Percentiles rank a stretch among this genome's conserved stretches.
These are phyloP conservation scores for Haliclystus octoradiatus DNA, from an alignment of 30 jellyfish, hydroid and myxozoan genomes.

Conservation along the genomic window DNA sequence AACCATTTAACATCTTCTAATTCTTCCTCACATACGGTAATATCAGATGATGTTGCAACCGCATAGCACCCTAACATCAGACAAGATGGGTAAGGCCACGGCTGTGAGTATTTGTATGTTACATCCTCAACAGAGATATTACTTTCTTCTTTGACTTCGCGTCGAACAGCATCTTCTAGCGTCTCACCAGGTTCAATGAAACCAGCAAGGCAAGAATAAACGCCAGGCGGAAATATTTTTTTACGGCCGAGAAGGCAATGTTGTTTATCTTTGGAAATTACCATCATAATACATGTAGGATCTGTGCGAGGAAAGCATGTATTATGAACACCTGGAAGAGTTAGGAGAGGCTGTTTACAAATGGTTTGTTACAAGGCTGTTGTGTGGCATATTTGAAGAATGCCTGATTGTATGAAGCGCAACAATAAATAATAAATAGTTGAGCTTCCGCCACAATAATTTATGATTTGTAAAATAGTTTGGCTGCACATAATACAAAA, in stretches of 20 bases:
- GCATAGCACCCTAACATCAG: slow-evolving; percentile 74
- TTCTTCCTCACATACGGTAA: slow-evolving; percentile 40
- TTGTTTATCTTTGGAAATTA: slow-evolving; percentile 25
- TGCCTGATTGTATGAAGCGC: too few relatives aligned
- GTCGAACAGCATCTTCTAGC: slow-evolving; percentile 66
- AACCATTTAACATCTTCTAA: slow-evolving; percentile 79
- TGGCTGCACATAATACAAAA: too few relatives aligned
- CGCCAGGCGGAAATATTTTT: slow-evolving; percentile 37
- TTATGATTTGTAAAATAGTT: too few relatives aligned
- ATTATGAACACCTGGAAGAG: slow-evolving; percentile 47
- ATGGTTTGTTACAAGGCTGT: too few relatives aligned
- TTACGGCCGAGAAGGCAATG: slow-evolving; percentile 59
- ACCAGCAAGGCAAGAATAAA: slow-evolving; percentile 89
- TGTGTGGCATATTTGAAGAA: too few relatives aligned
- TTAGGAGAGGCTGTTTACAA: neutral
- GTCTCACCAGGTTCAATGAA: slow-evolving; percentile 87
- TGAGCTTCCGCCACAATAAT: too few relatives aligned
- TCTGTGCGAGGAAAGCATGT: slow-evolving; percentile 79
- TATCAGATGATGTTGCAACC: slow-evolving; percentile 36
- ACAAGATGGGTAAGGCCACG: slow-evolving; percentile 83
- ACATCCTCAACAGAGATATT: slow-evolving; percentile 28
- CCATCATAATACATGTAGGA: slow-evolving; percentile 61
- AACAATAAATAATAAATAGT: too few relatives aligned
- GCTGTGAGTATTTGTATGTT: slow-evolving; percentile 60
- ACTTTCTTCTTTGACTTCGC: slow-evolving; percentile 77